Base-by-base conservation (phyloP, 2,888 invertebrate species). In the Agapostemon virescens region DNA sequence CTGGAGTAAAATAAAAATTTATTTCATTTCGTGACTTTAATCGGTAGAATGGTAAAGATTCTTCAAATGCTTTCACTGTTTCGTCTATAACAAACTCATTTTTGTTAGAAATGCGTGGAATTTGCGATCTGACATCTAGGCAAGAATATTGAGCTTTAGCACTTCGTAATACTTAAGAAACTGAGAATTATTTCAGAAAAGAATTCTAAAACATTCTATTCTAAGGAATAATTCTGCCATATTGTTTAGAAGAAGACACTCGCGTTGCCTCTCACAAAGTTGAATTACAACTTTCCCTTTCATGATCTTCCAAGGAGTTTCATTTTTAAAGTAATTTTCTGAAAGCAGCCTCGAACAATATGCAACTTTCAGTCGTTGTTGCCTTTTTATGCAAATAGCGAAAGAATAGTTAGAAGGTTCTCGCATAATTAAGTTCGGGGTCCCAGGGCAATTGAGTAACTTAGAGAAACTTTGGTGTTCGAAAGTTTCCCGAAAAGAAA, bases 361-460 rank as follows among this genome's bases (percentile, higher is more conserved):
- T 26, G 55, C 26, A 23, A 64, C 64, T 40, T 64, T 23, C 3
- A 26, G 9, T 26, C 17, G 23, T 23, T 38, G 3, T 64, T 23
- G 23, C 17, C 38, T 26, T 64, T 23, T 40, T 38, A 23, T 38
- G 38, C 38, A 17, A 38, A 38, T 17, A 38, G 40, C 15, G 40
- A 38, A 15, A 38, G 64, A n/a, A 64, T 23, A 40, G n/a, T 15
- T 38, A 40, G 38, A 26, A 15, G 38, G 38, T 64, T 61, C 64
- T 64, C 17, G 40, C 23, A 38, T 64, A 40, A 66, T 66, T 66
- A 38, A 38, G 38, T 66, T 66, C n/a, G 33, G 20, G 20, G 20
- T 33, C 23, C 63, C 36, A 1, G n/a, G 6, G 63, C n/a, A 63
- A 63, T 38, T n/a, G 36, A 36, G 38, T 23, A 63, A 66, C 64